phyloP scores from a whole-genome alignment of 2,113 vertebrate genomes.

The Anarhynchus alexandrinus region DNA sequence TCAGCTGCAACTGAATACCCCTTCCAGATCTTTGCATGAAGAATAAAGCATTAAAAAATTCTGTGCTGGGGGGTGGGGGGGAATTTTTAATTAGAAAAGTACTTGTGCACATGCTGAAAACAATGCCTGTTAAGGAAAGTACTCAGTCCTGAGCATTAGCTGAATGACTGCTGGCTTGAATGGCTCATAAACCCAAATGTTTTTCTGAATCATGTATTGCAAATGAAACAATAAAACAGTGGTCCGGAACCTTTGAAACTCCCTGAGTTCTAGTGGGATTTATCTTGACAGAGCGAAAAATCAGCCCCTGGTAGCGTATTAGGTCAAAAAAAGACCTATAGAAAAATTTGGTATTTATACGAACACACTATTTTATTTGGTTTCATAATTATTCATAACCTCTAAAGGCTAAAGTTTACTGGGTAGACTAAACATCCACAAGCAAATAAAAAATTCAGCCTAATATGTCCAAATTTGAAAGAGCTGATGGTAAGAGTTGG shows the following conservation, averaged over 20 bases:
- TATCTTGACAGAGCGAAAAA: not conserved
- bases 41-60: not conserved
- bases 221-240: not conserved
- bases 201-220: not conserved
- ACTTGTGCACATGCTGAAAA: not conserved
- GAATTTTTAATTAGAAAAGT: not conserved
- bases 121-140: not conserved
- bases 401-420: not conserved
- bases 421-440: not conserved
- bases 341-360: not conserved
- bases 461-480: not conserved
- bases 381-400: not conserved
- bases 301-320: not conserved
- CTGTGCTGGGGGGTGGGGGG: fast-evolving
- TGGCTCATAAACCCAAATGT: not conserved
- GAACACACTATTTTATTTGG: not conserved
- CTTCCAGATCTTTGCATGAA: not conserved
- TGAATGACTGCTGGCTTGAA: not conserved
- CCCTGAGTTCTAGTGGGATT: not conserved
- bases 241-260: not conserved
- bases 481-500: not conserved
- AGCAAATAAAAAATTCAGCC: too few species aligned
- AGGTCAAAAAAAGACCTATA: not conserved
- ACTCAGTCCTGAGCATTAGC: fast-evolving
- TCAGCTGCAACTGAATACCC: not conserved